Percentiles rank a stretch among this genome's conserved stretches.
phyloP scores from a whole-genome alignment of 1,140 invertebrate genomes.

The Hermatobates lingyangjiaoensis region DNA sequence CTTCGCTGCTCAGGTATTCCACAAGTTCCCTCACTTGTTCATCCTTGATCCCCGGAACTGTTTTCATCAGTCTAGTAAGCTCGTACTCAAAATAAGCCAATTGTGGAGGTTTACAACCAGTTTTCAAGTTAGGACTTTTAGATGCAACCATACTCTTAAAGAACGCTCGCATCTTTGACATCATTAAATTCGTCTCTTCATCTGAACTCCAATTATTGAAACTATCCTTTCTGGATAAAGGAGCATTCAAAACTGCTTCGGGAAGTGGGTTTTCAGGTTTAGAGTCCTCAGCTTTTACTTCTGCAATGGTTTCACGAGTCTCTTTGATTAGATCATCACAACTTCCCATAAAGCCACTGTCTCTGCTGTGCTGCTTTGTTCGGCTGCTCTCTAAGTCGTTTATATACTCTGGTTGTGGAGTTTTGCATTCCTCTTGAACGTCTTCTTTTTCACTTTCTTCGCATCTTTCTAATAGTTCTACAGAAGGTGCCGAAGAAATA shows the following conservation, averaged over 20 bases:
- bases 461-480: constrained; percentile 20
- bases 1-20: constrained; percentile 75
- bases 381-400: constrained; percentile 16
- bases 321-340: constrained; percentile 62
- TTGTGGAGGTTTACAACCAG: constrained; percentile 47
- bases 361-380: constrained; percentile 57
- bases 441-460: constrained; percentile 29
- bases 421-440: constrained; percentile 28
- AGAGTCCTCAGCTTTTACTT: constrained; percentile 11
- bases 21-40: constrained; percentile 80
- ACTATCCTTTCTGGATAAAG: constrained; percentile 59
- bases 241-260: constrained; percentile 7
- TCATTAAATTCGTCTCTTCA: constrained; percentile 84
- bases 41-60: constrained; percentile 70
- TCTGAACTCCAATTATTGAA: constrained; percentile 87
- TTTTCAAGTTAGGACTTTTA: constrained; percentile 14
- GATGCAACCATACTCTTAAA: constrained; percentile 64
- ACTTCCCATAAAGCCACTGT: constrained; percentile 72
- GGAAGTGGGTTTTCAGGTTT: constrained; percentile 10
- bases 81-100: constrained; percentile 74
- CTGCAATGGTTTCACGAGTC: constrained; percentile 23
- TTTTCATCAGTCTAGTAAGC: constrained; percentile 76
- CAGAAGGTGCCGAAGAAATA: constrained; percentile 23
- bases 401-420: constrained; percentile 32
- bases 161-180: constrained; percentile 81